A percentile compares a stretch with the other conserved stretches of the same genome.
These are phyloP conservation scores for Pterostichus madidus DNA, from an alignment of 2,888 invertebrate species.

Conservation along the genomic window DNA sequence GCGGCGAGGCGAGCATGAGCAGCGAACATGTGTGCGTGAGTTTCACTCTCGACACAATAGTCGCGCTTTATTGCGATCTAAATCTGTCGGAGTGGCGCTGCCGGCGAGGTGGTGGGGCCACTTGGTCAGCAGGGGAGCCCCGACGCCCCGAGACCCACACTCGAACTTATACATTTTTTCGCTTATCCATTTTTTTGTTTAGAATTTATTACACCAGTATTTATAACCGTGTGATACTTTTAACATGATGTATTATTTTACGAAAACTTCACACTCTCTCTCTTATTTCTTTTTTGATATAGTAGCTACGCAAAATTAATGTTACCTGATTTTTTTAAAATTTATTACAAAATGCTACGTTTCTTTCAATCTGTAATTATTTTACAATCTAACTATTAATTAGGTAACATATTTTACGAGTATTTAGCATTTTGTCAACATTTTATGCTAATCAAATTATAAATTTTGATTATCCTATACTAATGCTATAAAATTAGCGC, in stretches of 20 bases:
- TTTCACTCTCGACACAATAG: slow-evolving; percentile 58
- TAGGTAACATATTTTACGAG: too few species aligned
- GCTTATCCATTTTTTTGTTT: slow-evolving; percentile 61
- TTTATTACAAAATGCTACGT: too few species aligned
- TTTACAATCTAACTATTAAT: too few species aligned
- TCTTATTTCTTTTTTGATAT: slow-evolving; percentile 19
- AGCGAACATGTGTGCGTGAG: neutral
- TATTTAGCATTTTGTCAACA: too few species aligned
- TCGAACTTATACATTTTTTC: slow-evolving; percentile 62
- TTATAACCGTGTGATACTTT: slow-evolving; percentile 52
- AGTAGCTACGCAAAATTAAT: too few species aligned
- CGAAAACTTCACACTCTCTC: slow-evolving; percentile 40
- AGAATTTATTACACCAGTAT: slow-evolving; percentile 47
- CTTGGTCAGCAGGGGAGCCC: slow-evolving; percentile 55
- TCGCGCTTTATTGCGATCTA: slow-evolving; percentile 66
- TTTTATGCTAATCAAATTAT: too few species aligned
- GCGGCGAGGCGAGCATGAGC: neutral
- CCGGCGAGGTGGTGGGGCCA: neutral
- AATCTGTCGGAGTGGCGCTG: slow-evolving; percentile 55
- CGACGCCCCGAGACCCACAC: slow-evolving; percentile 8
- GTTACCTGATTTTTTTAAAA: too few species aligned
- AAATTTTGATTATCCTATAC: too few species aligned
- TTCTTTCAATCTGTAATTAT: too few species aligned
- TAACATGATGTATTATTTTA: slow-evolving; percentile 47
- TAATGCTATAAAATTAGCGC: too few species aligned